Evolutionary conservation across 2,113 vertebrate species (phyloP).

Genomic region (Dolichotis patagonum): DNA sequence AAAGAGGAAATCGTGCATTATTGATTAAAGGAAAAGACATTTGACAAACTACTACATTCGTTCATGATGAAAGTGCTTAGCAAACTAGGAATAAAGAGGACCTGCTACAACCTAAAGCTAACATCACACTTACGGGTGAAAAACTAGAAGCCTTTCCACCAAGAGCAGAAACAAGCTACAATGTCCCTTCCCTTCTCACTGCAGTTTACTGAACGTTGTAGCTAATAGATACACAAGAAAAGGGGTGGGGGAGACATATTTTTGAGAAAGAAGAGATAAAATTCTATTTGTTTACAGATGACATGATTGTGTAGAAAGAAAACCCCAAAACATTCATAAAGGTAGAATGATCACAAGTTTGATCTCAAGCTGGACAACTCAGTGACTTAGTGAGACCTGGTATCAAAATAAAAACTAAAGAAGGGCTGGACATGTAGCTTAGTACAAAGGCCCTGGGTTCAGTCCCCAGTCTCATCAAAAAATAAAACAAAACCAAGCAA

Average conservation of each 20-base stretch:
- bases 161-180: neutral
- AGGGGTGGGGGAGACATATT: neutral
- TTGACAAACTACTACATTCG: neutral
- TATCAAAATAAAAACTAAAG: neutral
- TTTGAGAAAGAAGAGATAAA: neutral
- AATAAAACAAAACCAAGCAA: neutral
- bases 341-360: neutral
- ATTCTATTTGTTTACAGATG: neutral
- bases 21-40: neutral
- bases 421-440: neutral
- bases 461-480: neutral
- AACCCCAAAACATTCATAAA: neutral
- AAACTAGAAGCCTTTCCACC: neutral
- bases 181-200: neutral
- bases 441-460: neutral
- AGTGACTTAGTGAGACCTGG: neutral
- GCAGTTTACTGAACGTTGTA: neutral
- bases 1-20: neutral
- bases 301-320: neutral
- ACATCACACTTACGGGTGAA: neutral
- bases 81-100: neutral
- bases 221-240: neutral
- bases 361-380: neutral
- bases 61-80: neutral
- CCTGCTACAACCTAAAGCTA: neutral